phyloP scores from a whole-genome alignment of 2,113 vertebrate species.

The Petrocephalus microphthalmus region DNA sequence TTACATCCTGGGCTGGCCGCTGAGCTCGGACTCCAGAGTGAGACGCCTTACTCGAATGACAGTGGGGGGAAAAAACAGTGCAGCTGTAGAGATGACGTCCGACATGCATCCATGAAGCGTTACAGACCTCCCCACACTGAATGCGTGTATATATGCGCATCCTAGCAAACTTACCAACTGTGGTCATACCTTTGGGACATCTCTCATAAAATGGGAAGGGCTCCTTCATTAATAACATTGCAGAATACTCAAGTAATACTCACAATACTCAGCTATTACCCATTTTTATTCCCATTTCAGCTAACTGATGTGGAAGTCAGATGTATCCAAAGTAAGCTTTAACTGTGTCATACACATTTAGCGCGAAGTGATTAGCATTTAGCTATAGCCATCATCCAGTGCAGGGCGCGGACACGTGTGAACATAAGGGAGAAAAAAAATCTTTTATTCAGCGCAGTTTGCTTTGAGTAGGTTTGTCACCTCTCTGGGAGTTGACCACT shows the following conservation, averaged over 20 bases:
- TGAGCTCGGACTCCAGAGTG: background rate
- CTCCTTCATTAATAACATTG: background rate
- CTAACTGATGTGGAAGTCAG: background rate
- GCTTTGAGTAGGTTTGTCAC: background rate
- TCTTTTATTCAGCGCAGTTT: background rate
- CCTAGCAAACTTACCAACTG: background rate
- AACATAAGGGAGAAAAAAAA: background rate
- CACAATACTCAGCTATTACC: background rate
- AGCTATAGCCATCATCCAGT: background rate
- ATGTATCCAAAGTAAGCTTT: background rate
- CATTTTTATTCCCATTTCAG: background rate
- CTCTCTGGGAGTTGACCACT: background rate
- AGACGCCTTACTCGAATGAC: background rate
- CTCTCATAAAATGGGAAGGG: too few species aligned
- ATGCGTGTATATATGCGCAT: background rate
- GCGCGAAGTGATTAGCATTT: background rate
- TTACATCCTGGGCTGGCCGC: background rate
- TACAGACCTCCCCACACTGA: background rate
- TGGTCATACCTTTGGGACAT: background rate
- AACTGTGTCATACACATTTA: background rate
- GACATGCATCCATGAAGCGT: background rate
- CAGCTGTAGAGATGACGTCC: constrained; percentile 1
- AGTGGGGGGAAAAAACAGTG: background rate
- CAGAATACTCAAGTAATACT: background rate
- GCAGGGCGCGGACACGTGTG: background rate